phyloP scores from a whole-genome alignment of 2,888 invertebrate genomes.

The Lysandra bellargus region DNA sequence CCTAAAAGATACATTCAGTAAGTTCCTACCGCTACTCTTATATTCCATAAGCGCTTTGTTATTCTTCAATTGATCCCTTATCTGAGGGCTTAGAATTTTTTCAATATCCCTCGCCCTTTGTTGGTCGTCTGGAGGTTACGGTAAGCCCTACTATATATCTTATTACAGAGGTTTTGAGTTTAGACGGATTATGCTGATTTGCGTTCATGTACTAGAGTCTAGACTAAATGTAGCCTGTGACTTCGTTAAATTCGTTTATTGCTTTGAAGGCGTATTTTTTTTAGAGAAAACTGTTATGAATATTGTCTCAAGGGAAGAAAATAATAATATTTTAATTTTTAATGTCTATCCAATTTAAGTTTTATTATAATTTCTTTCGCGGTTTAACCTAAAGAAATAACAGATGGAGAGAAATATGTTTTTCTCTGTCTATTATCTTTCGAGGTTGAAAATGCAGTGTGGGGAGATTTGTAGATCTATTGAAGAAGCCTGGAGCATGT shows the following conservation, averaged over 20 bases:
- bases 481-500: too few relatives aligned
- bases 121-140: neutral
- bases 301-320: too few relatives aligned
- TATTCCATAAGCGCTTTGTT: neutral
- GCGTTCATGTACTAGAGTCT: neutral
- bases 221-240: neutral
- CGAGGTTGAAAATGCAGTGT: too few relatives aligned
- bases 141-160: neutral
- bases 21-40: neutral
- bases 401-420: too few relatives aligned
- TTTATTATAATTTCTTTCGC: too few relatives aligned
- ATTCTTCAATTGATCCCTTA: neutral
- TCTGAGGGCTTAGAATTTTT: conserved; percentile 8
- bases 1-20: neutral
- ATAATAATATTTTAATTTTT: too few relatives aligned
- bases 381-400: too few relatives aligned
- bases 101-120: conserved; percentile 8
- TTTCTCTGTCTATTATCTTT: too few relatives aligned
- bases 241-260: neutral
- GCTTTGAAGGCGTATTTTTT: too few relatives aligned
- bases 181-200: neutral
- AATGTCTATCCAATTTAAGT: too few relatives aligned
- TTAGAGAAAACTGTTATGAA: too few relatives aligned
- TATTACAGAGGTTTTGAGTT: neutral
- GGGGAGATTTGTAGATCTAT: too few relatives aligned